Evolutionary conservation across 2,113 vertebrate genomes (phyloP).

Genomic region (Megaptera novaeangliae): DNA sequence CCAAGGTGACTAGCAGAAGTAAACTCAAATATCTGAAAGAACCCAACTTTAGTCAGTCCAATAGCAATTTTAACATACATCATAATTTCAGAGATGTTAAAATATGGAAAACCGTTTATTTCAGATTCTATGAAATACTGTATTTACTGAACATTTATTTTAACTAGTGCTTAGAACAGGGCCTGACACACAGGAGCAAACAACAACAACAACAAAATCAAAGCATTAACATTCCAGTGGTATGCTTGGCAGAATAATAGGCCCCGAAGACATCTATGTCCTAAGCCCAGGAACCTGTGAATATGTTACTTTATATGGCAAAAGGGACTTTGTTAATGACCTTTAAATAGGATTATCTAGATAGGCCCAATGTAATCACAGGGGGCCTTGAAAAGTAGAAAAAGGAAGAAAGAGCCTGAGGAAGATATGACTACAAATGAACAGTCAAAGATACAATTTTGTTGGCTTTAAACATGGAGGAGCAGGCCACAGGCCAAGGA

Average conservation of each 20-base stretch:
- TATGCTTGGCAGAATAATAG: background rate
- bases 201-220: background rate
- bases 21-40: constrained; percentile 5
- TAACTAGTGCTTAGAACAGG: background rate
- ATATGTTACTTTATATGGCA: background rate
- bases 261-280: background rate
- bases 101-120: background rate
- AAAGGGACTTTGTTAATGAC: background rate
- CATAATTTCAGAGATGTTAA: background rate
- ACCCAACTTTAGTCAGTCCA: background rate
- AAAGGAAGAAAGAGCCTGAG: background rate
- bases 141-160: background rate
- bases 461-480: background rate
- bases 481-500: background rate
- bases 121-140: background rate
- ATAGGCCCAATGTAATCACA: background rate
- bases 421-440: background rate
- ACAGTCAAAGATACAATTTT: background rate
- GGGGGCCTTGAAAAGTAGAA: background rate
- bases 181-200: background rate
- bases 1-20: background rate
- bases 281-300: background rate
- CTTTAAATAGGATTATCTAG: background rate
- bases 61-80: background rate
- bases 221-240: background rate